Conservation (phyloP, 2,113 vertebrate species). For the Diadophis punctatus region DNA sequence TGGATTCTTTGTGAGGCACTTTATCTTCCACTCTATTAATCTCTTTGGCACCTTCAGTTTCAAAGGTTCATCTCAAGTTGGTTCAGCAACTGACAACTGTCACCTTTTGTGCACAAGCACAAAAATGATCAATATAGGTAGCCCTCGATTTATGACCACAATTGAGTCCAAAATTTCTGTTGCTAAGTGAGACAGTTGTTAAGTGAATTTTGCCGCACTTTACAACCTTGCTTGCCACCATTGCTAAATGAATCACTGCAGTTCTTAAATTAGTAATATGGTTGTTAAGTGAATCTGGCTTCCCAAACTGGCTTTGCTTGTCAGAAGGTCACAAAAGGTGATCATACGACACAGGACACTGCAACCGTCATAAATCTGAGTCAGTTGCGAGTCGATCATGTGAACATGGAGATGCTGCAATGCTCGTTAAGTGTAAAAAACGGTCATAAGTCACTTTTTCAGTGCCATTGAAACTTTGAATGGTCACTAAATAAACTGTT, state of each 20-base stretch:
- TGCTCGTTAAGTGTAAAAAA: no score
- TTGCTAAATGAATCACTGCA: not conserved
- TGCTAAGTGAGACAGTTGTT: not conserved
- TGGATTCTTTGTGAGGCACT: not conserved
- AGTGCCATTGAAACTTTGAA: no score
- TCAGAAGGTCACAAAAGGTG: no score
- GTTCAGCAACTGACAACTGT: constrained; percentile 33
- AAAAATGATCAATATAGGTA: constrained; percentile 40
- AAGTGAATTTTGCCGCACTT: not conserved
- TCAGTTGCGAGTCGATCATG: no score
- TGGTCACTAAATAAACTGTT: no score
- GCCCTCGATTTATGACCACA: not conserved
- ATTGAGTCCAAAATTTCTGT: not conserved
- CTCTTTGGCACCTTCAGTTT: not conserved
- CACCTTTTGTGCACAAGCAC: constrained; percentile 7
- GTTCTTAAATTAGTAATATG: not conserved
- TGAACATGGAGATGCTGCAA: no score
- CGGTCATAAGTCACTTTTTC: no score
- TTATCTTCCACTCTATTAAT: constrained; percentile 31
- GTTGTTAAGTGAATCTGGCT: not conserved
- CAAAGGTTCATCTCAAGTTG: constrained; percentile 12
- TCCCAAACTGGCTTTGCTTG: no score
- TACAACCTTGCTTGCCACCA: not conserved
- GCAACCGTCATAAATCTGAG: no score
- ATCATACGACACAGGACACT: no score